Conservation (phyloP, 2,113 vertebrate species). For the Phylloscopus whistleri region DNA sequence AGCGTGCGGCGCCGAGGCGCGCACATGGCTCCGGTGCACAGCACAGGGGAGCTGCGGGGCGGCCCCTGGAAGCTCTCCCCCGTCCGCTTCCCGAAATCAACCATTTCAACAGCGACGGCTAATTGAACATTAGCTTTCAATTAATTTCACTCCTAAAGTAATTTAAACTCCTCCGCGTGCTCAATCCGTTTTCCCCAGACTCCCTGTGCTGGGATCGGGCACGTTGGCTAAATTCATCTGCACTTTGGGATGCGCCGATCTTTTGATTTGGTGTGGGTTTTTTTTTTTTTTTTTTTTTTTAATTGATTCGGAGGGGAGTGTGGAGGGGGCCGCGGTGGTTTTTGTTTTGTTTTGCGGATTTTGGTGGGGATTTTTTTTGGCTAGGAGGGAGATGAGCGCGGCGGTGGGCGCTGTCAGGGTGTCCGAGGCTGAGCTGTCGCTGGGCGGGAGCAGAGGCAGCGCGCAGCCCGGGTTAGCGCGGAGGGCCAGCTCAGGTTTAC, state of each 20-base stretch:
- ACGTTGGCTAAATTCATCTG: fast-evolving
- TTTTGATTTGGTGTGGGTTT: background rate
- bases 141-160: background rate
- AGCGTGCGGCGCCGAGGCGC: background rate
- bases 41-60: background rate
- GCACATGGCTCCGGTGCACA: background rate
- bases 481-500: background rate
- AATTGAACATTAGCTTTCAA: background rate
- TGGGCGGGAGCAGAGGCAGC: background rate
- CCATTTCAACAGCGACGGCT: background rate
- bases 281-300: too few species aligned
- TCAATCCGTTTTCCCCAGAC: fast-evolving
- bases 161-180: background rate
- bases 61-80: background rate
- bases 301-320: too few species aligned
- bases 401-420: background rate
- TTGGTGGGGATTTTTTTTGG: background rate
- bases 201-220: background rate
- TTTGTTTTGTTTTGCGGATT: background rate
- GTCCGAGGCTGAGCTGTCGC: background rate
- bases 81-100: background rate
- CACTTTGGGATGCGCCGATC: background rate
- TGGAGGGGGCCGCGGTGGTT: fast-evolving
- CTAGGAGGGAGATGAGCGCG: fast-evolving
- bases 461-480: background rate